A percentile compares a stretch with the other conserved stretches of the same genome.
These are phyloP conservation scores for Ceyx cyanopectus DNA, from an alignment of 2,113 vertebrate species.

Conservation along the genomic window DNA sequence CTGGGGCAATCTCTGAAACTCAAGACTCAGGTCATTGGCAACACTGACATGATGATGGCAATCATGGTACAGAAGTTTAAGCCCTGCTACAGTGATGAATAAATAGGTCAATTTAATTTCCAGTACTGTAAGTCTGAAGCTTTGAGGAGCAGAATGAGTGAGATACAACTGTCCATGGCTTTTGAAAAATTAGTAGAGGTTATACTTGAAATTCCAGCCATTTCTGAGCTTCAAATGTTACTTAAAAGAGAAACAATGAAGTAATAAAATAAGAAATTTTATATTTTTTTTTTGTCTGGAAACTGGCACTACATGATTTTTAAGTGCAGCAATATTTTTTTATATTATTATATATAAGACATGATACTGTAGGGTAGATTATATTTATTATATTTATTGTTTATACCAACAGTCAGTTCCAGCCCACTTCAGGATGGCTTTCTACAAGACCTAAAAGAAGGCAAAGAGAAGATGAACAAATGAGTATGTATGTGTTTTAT, in stretches of 20 bases:
- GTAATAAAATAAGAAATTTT: background rate
- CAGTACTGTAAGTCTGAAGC: conserved; percentile 25
- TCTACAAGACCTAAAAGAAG: background rate
- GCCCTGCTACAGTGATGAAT: conserved; percentile 58
- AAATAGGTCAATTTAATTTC: conserved; percentile 74
- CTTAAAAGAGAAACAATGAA: background rate
- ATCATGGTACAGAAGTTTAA: conserved; percentile 66
- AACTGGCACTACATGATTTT: background rate
- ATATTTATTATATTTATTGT: background rate
- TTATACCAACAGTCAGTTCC: background rate
- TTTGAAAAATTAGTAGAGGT: conserved; percentile 24
- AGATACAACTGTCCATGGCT: conserved; percentile 1
- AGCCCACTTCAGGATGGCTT: background rate
- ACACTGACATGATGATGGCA: conserved; percentile 64
- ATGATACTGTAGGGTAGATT: background rate
- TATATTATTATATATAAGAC: background rate
- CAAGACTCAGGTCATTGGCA: conserved; percentile 56
- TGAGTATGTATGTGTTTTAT: background rate
- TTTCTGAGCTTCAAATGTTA: background rate
- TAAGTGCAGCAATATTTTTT: background rate
- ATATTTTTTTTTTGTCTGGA: background rate
- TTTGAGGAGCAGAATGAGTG: conserved; percentile 37
- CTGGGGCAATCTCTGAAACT: conserved; percentile 59
- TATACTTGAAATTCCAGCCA: conserved; percentile 30
- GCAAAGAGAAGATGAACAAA: background rate